Evolutionary conservation across 2,888 invertebrate genomes (phyloP), one percentile per base, ranked within the genome.

Genomic region (Yponomeuta evonymella): DNA sequence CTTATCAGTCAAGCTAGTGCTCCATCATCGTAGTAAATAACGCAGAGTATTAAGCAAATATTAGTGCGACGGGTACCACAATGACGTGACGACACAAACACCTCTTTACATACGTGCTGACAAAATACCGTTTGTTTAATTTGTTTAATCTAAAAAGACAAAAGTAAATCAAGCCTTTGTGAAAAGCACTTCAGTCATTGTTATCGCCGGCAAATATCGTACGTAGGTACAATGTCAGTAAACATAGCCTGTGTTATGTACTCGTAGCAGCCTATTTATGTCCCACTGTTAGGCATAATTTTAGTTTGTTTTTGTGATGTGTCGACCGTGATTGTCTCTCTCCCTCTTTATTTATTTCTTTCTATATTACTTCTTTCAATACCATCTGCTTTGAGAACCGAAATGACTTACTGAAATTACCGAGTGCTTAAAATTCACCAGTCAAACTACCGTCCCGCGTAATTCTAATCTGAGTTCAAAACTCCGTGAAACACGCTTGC

Each of bases 81-180:
- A 29, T 65, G 65, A 30, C 65, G 11, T 29, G 65, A 65, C 65
- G 65, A 29, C 65, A 65, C 65, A 6, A 65, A 30, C 65, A 65
- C 65, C 23, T 65, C 29, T 30, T 65, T 65, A 30, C 65, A 65
- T 29, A 58, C 15, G 15, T 15, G 43, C 3, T 15, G 36, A 67
- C 43, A 67, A 67, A 12, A 67, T 33, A 30, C 23, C 1, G 67
- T 67, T 67, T 67, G 43, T 43, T 36, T 67, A 67, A 67, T 67
- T 67, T 67, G 43, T 43, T 36, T 67, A 67, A 67, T 67, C 12
- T 67, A 67, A 67, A 67, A 67, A 67, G 11, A n/a, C 12, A 67
- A 67, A 36, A 23, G 30, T 65, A 65, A 43, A 43, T 43, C 43
- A 43, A 43, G 43, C 43, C 43, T 43, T 58, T 64, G 11, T 36